phyloP scores from a whole-genome alignment of 2,113 vertebrate species.

The Rhinopomastus cyanomelas region DNA sequence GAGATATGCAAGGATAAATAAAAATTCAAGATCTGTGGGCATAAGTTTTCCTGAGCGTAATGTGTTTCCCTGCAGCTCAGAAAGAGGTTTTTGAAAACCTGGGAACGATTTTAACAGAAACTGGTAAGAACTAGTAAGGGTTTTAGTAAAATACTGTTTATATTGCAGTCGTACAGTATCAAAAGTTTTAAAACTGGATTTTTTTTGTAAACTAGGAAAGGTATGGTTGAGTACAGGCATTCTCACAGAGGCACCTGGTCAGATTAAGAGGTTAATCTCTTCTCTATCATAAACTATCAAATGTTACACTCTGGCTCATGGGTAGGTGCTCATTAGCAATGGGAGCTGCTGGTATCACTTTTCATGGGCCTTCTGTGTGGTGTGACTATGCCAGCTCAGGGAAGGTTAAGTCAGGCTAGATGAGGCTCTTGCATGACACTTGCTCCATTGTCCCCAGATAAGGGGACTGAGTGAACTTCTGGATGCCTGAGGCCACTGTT shows the following conservation, averaged over 20 bases:
- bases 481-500: rapidly evolving
- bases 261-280: conserved; percentile 2
- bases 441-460: neutral
- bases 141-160: neutral
- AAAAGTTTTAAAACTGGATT: neutral
- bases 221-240: neutral
- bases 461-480: rapidly evolving
- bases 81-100: neutral
- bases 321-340: neutral
- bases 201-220: no score
- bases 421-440: neutral
- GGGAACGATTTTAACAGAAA: neutral
- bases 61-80: neutral
- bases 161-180: neutral
- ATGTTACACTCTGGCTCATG: neutral
- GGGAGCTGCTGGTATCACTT: neutral
- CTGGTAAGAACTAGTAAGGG: neutral
- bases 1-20: neutral
- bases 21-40: neutral
- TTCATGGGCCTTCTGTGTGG: neutral
- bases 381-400: neutral
- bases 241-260: neutral
- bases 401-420: neutral
- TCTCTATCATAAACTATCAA: neutral
- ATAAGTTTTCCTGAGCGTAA: neutral